Evolutionary conservation across 2,797 vertebrate species (phyloP).

Genomic region (Xiphorhynchus erythropygius): DNA sequence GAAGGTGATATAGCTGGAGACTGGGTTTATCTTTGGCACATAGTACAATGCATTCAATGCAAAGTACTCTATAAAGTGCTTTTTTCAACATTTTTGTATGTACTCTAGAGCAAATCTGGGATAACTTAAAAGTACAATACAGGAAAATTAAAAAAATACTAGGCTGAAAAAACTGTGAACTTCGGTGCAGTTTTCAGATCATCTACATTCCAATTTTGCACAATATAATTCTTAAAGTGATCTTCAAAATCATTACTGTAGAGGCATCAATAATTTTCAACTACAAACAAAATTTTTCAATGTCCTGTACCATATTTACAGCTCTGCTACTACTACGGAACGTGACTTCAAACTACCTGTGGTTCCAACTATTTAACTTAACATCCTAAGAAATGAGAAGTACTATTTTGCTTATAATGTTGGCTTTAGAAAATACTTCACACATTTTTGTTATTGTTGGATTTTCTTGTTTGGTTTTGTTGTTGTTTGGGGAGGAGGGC

Average conservation of each 20-base stretch:
- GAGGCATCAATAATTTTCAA: neutral
- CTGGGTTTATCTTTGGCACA: neutral
- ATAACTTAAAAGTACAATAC: neutral
- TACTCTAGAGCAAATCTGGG: neutral
- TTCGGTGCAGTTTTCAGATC: neutral
- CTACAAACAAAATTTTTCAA: neutral
- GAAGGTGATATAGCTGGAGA: neutral
- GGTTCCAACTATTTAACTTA: neutral
- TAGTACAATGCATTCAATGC: neutral
- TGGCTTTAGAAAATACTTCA: neutral
- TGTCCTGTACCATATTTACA: neutral
- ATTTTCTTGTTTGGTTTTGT: neutral
- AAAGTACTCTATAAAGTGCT: neutral
- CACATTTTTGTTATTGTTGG: neutral
- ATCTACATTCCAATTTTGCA: neutral
- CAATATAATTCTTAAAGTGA: neutral
- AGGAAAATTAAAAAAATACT: neutral
- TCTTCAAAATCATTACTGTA: neutral
- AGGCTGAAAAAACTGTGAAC: neutral
- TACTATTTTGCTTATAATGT: neutral
- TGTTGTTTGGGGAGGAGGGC: fast-evolving
- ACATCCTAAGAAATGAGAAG: neutral
- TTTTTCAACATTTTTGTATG: neutral
- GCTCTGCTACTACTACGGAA: neutral
- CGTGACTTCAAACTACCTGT: neutral